phyloP scores from a whole-genome alignment of 2,888 invertebrate genomes.

The Pachliopta kotzebuea region DNA sequence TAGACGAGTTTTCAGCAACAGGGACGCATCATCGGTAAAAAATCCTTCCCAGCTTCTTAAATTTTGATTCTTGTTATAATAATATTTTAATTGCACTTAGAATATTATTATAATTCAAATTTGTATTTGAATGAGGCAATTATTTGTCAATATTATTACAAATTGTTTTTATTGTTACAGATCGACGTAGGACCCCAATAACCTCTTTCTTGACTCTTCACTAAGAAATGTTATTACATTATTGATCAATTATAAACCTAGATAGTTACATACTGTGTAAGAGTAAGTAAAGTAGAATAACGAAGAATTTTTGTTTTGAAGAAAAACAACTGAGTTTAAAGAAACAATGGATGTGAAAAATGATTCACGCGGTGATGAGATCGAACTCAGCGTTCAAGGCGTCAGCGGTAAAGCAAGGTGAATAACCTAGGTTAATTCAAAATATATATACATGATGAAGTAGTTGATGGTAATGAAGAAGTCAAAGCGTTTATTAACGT shows the following conservation, averaged over 20 bases:
- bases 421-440: slow-evolving; percentile 27
- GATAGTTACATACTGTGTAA: slow-evolving; percentile 31
- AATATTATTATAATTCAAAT: too few species aligned
- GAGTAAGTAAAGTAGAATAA: slow-evolving; percentile 35
- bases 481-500: too few species aligned
- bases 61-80: too few species aligned
- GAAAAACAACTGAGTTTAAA: slow-evolving; percentile 29
- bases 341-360: slow-evolving; percentile 64
- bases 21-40: too few species aligned
- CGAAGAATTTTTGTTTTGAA: slow-evolving; percentile 31
- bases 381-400: slow-evolving; percentile 70
- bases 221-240: slow-evolving; percentile 64
- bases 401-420: slow-evolving; percentile 63
- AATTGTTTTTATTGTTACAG: slow-evolving; percentile 49
- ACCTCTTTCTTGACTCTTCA: slow-evolving; percentile 54
- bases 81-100: too few species aligned
- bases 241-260: slow-evolving; percentile 47
- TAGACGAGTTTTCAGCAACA: too few species aligned
- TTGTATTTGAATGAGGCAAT: too few species aligned
- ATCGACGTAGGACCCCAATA: slow-evolving; percentile 44
- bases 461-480: too few species aligned
- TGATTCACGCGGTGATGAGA: slow-evolving; percentile 60
- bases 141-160: too few species aligned
- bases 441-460: too few species aligned
- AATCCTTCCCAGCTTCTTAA: too few species aligned